These are phyloP conservation scores for Habropoda laboriosa DNA, from an alignment of 1,140 invertebrate species.

Conservation along the genomic window DNA sequence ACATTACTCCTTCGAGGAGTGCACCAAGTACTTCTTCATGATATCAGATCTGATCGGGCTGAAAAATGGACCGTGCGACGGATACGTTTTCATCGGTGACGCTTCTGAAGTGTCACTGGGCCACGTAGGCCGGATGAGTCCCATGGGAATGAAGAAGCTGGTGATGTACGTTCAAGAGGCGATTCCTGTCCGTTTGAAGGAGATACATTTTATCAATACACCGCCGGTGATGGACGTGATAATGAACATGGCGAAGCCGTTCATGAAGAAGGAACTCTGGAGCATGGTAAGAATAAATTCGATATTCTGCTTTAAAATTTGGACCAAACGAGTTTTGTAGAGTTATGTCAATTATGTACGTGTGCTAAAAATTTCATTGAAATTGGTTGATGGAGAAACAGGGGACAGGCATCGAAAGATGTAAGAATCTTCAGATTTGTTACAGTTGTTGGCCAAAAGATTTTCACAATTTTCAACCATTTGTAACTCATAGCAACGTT, in stretches of 20 bases:
- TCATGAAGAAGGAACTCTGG: slow-evolving; percentile 85
- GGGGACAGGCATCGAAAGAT: too few relatives aligned
- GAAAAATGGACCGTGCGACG: slow-evolving; percentile 37
- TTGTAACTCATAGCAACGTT: too few relatives aligned
- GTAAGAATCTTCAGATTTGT: too few relatives aligned
- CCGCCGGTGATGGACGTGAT: slow-evolving; percentile 85
- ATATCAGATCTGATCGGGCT: slow-evolving; percentile 35
- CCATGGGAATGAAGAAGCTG: slow-evolving; percentile 33
- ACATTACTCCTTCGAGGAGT: slow-evolving; percentile 21
- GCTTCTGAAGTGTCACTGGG: slow-evolving; percentile 33
- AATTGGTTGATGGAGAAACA: too few relatives aligned
- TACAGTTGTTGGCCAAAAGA: too few relatives aligned
- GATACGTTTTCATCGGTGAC: slow-evolving; percentile 49
- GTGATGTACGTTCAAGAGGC: slow-evolving; percentile 75
- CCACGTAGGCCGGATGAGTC: slow-evolving; percentile 46
- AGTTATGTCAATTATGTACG: too few relatives aligned
- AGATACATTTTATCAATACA: slow-evolving; percentile 85
- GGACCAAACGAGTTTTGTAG: too few relatives aligned
- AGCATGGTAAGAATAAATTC: slow-evolving; percentile 72
- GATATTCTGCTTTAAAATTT: too few relatives aligned
- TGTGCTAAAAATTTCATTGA: too few relatives aligned
- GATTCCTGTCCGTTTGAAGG: slow-evolving; percentile 84
- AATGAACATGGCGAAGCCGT: slow-evolving; percentile 84
- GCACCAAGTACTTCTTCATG: slow-evolving; percentile 49
- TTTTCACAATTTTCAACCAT: too few relatives aligned